Percentiles rank a stretch among this genome's conserved stretches.
phyloP scores from a whole-genome alignment of 23 tunicate species.

The Trididemnum clinides region DNA sequence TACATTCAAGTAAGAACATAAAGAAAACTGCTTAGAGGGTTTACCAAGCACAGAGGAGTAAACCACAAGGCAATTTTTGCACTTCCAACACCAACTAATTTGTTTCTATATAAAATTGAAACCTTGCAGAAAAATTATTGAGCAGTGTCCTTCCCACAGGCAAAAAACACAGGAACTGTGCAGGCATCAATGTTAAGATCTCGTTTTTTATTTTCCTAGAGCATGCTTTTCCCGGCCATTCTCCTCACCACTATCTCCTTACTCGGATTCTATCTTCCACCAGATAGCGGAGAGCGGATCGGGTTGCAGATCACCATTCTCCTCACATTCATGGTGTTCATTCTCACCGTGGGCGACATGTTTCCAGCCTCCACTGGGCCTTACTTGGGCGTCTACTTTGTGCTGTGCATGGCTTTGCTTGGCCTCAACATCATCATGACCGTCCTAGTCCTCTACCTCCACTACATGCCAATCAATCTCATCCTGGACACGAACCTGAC shows the following conservation, averaged over 20 bases:
- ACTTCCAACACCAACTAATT: no score
- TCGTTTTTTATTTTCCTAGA: constrained; percentile 14
- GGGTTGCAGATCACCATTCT: constrained; percentile 87
- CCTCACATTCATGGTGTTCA: constrained; percentile 85
- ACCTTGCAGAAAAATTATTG: no score
- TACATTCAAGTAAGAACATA: constrained; percentile 78
- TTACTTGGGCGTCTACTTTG: constrained; percentile 76
- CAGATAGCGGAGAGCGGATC: constrained; percentile 89
- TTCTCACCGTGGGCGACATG: constrained; percentile 87
- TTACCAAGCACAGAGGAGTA: no score
- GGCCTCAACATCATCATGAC: constrained; percentile 82
- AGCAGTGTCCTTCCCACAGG: no score
- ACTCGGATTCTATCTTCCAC: constrained; percentile 80
- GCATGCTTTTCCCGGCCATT: constrained; percentile 90
- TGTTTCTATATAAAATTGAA: no score
- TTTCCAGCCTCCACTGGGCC: constrained; percentile 93
- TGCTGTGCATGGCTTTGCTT: constrained; percentile 78
- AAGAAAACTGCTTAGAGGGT: no score
- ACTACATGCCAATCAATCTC: constrained; percentile 66
- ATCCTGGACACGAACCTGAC: constrained; percentile 1
- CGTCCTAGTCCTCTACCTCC: constrained; percentile 70
- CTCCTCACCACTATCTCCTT: constrained; percentile 79
- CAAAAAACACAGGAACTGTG: no score
- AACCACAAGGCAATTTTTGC: no score
- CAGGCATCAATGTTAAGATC: no score